Evolutionary conservation across 2,797 vertebrate genomes (phyloP).

Genomic region (Cossypha dichroa): DNA sequence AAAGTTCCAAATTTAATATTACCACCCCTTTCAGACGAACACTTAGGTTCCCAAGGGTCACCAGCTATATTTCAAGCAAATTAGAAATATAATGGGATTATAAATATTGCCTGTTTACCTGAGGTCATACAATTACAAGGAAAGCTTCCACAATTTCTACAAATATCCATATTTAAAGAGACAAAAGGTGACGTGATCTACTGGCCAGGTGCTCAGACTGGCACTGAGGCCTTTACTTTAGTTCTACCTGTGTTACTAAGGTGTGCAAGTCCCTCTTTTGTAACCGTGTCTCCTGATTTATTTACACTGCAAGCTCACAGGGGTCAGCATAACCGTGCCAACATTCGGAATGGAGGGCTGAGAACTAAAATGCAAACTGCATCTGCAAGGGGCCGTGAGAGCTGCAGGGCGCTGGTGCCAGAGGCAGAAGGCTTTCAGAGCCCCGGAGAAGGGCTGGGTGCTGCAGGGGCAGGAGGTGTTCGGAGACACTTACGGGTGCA

Average conservation of each 20-base stretch:
- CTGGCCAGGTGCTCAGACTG: background rate
- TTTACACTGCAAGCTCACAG: background rate
- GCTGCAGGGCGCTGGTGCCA: background rate
- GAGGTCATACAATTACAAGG: background rate
- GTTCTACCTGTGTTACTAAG: background rate
- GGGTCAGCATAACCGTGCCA: background rate
- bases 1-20: background rate
- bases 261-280: background rate
- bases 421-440: background rate
- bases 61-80: background rate
- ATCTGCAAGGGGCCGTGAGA: background rate
- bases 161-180: background rate
- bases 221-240: background rate
- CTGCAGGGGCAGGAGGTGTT: background rate
- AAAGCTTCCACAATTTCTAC: background rate
- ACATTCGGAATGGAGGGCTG: background rate
- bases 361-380: background rate
- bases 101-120: background rate
- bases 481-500: slow-evolving; percentile 90
- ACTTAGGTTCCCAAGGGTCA: background rate
- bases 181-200: background rate
- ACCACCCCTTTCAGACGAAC: background rate
- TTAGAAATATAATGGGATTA: background rate
- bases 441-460: background rate
- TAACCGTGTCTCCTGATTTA: background rate